phyloP scores from a whole-genome alignment of 2,888 invertebrate genomes.

The Philonicus albiceps region DNA sequence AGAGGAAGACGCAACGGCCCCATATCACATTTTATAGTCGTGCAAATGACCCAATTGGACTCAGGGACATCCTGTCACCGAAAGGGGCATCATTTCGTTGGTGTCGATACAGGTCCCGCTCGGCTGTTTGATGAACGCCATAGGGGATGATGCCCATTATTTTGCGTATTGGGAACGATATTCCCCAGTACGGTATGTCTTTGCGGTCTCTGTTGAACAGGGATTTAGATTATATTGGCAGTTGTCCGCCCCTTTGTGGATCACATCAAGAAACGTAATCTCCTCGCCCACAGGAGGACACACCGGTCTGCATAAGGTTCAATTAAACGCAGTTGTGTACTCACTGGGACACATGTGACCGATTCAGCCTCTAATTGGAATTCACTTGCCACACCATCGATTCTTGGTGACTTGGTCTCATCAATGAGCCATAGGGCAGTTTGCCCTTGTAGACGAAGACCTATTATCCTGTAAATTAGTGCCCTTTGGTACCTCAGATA shows the following conservation, averaged over 20 bases:
- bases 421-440: background rate
- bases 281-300: conserved; percentile 9
- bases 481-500: background rate
- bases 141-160: background rate
- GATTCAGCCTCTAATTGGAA: conserved; percentile 43
- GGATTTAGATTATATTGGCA: conserved; percentile 46
- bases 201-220: conserved; percentile 2
- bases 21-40: conserved; percentile 45
- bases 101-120: conserved; percentile 39
- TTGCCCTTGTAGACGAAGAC: background rate
- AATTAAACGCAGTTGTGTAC: conserved; percentile 47
- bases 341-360: conserved; percentile 44
- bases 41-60: conserved; percentile 47
- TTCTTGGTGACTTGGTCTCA: background rate
- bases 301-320: conserved; percentile 1
- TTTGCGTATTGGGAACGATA: conserved; percentile 40
- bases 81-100: conserved; percentile 39
- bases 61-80: conserved; percentile 26
- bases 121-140: conserved; percentile 5
- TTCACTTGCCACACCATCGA: conserved; percentile 26
- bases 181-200: background rate
- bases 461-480: background rate
- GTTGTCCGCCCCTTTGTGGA: conserved; percentile 35
- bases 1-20: conserved; percentile 17
- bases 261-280: conserved; percentile 46